phyloP scores from a whole-genome alignment of 1,140 invertebrate genomes.

The Bombus soroeensis region DNA sequence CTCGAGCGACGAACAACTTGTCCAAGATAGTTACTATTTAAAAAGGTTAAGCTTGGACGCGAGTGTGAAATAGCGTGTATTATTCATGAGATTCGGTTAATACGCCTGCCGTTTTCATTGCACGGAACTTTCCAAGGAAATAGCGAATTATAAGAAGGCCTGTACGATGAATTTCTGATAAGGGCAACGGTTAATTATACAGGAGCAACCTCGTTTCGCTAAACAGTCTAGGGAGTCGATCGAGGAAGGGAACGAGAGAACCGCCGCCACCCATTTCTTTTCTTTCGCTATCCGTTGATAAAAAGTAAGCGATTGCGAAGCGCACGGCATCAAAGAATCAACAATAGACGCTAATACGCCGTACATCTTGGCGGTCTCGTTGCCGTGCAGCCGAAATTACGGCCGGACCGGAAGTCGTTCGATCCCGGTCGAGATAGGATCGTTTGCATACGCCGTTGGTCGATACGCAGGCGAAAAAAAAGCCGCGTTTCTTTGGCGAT shows the following conservation, averaged over 20 bases:
- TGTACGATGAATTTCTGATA: not conserved
- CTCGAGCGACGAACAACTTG: not conserved
- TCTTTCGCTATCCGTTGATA: not conserved
- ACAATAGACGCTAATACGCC: constrained; percentile 31
- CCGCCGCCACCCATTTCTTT: not conserved
- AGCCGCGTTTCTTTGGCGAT: constrained; percentile 36
- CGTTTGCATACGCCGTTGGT: constrained; percentile 24
- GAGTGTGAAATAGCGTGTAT: not conserved
- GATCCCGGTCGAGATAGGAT: constrained; percentile 38
- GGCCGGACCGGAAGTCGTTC: constrained; percentile 46
- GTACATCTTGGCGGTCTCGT: not conserved
- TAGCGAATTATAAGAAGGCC: not conserved
- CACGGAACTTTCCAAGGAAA: not conserved
- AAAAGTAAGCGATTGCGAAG: not conserved
- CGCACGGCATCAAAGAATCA: not conserved
- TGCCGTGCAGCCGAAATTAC: constrained; percentile 25
- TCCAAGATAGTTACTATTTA: not conserved
- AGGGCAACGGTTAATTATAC: not conserved
- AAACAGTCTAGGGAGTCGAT: not conserved
- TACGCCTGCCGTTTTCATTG: too few relatives aligned
- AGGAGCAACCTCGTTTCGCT: not conserved
- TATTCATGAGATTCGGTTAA: not conserved
- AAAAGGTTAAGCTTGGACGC: not conserved
- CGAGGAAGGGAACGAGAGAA: not conserved
- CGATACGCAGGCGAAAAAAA: constrained; percentile 11